phyloP scores from a whole-genome alignment of 1,140 invertebrate genomes.

The Subanguina moxae region DNA sequence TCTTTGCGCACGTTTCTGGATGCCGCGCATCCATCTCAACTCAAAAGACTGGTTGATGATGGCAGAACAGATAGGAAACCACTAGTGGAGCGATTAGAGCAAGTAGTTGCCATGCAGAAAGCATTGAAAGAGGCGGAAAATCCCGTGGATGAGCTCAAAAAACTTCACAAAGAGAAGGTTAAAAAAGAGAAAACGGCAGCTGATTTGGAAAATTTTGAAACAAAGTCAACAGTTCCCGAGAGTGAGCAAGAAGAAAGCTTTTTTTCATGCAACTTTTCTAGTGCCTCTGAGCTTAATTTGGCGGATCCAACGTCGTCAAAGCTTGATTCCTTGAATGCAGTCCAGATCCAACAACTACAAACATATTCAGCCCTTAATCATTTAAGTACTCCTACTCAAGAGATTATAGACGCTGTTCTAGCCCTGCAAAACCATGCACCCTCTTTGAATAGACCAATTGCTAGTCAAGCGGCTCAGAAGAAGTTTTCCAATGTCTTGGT shows the following conservation, averaged over 20 bases:
- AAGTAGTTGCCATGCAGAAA: neutral
- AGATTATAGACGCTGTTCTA: neutral
- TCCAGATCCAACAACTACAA: neutral
- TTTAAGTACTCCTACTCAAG: neutral
- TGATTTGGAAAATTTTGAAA: neutral
- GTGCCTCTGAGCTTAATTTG: neutral
- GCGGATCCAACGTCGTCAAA: neutral
- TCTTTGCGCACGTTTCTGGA: neutral
- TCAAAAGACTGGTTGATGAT: constrained; percentile 1
- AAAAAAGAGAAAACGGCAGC: neutral
- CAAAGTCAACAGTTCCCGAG: too few relatives aligned
- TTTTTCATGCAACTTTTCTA: neutral
- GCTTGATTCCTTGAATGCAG: neutral
- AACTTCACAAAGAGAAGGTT: neutral
- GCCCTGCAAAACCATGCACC: neutral
- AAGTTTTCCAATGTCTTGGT: neutral
- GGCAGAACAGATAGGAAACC: neutral
- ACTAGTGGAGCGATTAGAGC: neutral
- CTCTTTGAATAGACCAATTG: neutral
- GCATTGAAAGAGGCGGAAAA: neutral
- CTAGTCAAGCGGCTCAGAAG: neutral
- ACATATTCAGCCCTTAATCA: neutral
- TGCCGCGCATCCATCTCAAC: neutral
- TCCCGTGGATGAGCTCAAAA: neutral
- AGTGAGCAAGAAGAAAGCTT: neutral